Evolutionary conservation across 2,797 vertebrate genomes (phyloP).

Genomic region (Vipera ursinii): DNA sequence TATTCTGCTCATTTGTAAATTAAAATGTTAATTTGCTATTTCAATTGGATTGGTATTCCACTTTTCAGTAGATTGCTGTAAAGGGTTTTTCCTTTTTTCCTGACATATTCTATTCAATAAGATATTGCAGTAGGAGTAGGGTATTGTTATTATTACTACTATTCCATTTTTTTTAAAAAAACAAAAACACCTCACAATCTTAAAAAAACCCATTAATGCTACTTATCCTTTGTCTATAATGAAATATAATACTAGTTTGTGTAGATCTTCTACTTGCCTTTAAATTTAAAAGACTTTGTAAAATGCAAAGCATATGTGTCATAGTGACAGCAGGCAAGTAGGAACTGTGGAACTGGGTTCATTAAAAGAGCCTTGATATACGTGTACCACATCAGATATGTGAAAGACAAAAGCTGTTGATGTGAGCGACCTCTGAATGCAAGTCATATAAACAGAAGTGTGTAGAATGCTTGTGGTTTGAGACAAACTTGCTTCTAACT

Average conservation of each 20-base stretch:
- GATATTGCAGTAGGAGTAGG: slow-evolving; percentile 33
- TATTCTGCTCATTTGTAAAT: neutral
- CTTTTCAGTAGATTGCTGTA: slow-evolving; percentile 44
- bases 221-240: neutral
- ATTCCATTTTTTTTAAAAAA: neutral
- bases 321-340: slow-evolving; percentile 68
- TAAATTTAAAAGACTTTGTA: slow-evolving; percentile 43
- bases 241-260: slow-evolving; percentile 10
- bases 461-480: slow-evolving; percentile 73
- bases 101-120: slow-evolving; percentile 14
- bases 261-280: slow-evolving; percentile 18
- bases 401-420: slow-evolving; percentile 74
- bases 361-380: slow-evolving; percentile 68
- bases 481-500: slow-evolving; percentile 72
- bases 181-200: slow-evolving; percentile 30
- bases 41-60: slow-evolving; percentile 44
- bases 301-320: slow-evolving; percentile 68
- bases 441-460: slow-evolving; percentile 80
- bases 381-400: slow-evolving; percentile 69
- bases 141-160: neutral
- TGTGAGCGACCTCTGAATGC: slow-evolving; percentile 74
- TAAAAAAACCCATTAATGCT: slow-evolving; percentile 22
- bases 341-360: slow-evolving; percentile 64
- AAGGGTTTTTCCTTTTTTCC: slow-evolving; percentile 49
- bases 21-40: slow-evolving; percentile 25